Evolutionary conservation across 2,113 vertebrate species (phyloP), one percentile per base, ranked within the genome.

Genomic region (Leuciscus idus): DNA sequence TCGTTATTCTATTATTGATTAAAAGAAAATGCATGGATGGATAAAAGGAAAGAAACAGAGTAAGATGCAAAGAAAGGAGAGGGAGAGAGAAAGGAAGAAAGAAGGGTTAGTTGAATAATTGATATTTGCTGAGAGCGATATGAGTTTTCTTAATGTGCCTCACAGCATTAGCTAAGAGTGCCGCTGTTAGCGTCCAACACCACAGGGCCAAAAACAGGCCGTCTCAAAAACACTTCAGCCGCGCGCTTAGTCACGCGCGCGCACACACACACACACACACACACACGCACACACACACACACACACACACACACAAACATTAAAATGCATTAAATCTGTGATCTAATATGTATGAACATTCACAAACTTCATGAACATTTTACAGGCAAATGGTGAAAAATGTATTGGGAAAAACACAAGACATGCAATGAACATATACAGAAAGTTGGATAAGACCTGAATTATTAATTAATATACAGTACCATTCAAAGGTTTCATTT

Each of bases 81-180:
- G 73, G 17, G 6, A 82, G 17, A 77, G 73, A 43, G 6, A 84
- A n/a, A 85, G 52, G 55, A 30, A 68, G 11, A 78, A 39, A 85
- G 61, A 79, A 78, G 36, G 28, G 23, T 52, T 39, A 55, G 88
- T 82, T 95, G 91, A 95, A 95, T 95, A 94, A 95, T 95, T 94
- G 91, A 95, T 94, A 87, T 89, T 93, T 91, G 94, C 95, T 95
- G 93, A 95, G 94, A 95, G 94, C 94, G 91, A 93, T 94, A 94
- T 95, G 93, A 95, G 93, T 95, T 95, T 95, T 95, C 93, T 93
- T 95, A 95, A 95, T 95, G 95, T 95, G 94, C 94, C 94, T 94
- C 90, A 93, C 92, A 95, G 94, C 94, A 15, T 88, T 85, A 90
- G 92, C 94, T 94, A 91, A 93, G 92, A 94, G 92, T 94, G 89